Evolutionary conservation across 2,797 vertebrate genomes (phyloP), one percentile per base, ranked within the genome.

Genomic region (Crenuchus spilurus): DNA sequence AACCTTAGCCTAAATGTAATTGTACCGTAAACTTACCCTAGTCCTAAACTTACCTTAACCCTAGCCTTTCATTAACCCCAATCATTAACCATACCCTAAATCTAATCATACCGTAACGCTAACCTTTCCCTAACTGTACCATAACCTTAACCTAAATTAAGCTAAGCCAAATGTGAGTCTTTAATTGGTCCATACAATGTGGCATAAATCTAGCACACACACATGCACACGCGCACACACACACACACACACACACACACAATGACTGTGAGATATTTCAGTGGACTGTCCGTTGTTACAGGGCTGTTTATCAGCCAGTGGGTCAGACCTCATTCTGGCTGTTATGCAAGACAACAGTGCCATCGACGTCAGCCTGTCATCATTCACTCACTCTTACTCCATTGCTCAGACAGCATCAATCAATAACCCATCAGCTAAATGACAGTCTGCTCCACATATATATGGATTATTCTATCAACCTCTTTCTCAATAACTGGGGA

Each of bases 391-490:
- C 58, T 33, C 70, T 60, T 28, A 54, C 65, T 62, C 54, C 61
- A 58, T 80, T 61, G 46, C 42, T 31, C 65, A 57, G 22, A 49
- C 14, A 33, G 44, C 33, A 22, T 57, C 41, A 69, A 68, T 81
- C 79, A 72, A 71, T 78, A 64, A 60, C 18, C 51, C 37, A 44
- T 76, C 35, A 31, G 44, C 60, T 68, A 62, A 72, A 67, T 55
- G 52, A 67, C 51, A 62, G 5, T 5, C 49, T 60, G 63, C 18
- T 54, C 54, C 63, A 72, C 58, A 62, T 75, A 28, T 70, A 16
- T 57, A 75, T 75, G 22, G 73, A 62, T 67, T 18, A 33, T 13
- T 22, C 52, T 68, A 35, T 55, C 61, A 67, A 28, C 30, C n/a
- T 26, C 3, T 2, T 14, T 30, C 49, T 60, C 62, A 62, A 61